phyloP scores from a whole-genome alignment of 2,888 invertebrate species.

The Helleia helle region DNA sequence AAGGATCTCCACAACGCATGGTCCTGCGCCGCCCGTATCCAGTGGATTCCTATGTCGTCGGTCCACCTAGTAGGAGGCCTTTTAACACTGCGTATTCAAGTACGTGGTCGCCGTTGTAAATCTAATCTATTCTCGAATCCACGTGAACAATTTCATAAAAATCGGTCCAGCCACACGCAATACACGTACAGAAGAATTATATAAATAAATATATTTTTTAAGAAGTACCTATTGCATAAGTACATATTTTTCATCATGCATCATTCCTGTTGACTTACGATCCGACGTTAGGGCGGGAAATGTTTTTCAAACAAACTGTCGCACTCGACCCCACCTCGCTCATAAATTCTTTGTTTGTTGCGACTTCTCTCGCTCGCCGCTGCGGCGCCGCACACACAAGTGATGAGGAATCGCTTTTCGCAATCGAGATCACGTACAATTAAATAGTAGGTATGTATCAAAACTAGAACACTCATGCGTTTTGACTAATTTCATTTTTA shows the following conservation, averaged over 20 bases:
- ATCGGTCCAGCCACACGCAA: no score
- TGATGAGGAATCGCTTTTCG: conserved; percentile 44
- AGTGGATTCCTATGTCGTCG: no score
- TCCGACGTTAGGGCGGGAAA: neutral
- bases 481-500: conserved; percentile 47
- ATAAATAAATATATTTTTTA: neutral
- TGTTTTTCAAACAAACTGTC: neutral
- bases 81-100: no score
- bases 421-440: conserved; percentile 43
- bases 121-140: no score
- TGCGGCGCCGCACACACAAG: conserved; percentile 41
- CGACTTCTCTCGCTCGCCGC: conserved; percentile 36
- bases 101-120: no score
- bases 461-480: conserved; percentile 44
- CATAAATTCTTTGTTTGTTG: conserved; percentile 33
- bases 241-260: no score
- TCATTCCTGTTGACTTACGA: neutral
- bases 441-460: conserved; percentile 26
- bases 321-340: conserved; percentile 10
- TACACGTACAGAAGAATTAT: no score
- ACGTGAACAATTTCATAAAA: no score
- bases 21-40: no score
- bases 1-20: no score
- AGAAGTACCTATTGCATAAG: neutral
- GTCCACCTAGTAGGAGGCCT: no score